Evolutionary conservation across 2,888 invertebrate species (phyloP).

Genomic region (Phengaris alcon): DNA sequence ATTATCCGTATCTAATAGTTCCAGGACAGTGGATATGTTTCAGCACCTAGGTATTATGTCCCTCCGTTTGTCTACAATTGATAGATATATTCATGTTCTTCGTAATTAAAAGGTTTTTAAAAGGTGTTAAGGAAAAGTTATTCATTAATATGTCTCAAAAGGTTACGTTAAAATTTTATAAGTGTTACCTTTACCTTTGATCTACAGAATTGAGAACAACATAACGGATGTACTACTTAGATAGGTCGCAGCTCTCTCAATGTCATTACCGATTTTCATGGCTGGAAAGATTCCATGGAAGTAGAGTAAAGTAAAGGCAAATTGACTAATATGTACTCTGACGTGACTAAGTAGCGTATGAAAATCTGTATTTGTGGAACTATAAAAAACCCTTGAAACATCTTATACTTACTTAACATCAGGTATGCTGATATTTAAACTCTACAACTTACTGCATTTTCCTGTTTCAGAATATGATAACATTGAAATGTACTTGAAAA

Average conservation of each 20-base stretch:
- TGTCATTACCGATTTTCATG: slow-evolving; percentile 19
- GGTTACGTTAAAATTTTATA: neutral
- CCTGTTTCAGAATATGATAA: no score
- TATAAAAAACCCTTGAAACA: no score
- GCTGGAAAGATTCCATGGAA: neutral
- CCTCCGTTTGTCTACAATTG: no score
- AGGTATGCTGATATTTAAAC: no score
- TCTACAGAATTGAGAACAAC: neutral
- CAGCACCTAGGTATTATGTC: no score
- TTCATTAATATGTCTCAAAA: neutral
- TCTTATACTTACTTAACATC: no score
- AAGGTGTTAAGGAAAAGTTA: neutral
- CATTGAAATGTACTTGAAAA: no score
- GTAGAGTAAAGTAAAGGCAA: neutral
- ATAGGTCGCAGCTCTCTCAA: slow-evolving; percentile 9
- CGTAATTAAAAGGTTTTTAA: neutral
- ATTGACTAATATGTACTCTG: neutral
- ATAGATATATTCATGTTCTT: no score
- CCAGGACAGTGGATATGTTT: no score
- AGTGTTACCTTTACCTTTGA: slow-evolving; percentile 15
- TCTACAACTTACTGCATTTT: no score
- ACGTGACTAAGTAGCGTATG: neutral
- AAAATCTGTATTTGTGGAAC: no score
- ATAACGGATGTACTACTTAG: neutral
- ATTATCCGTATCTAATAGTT: no score